Conservation (phyloP, 2,888 invertebrate species). For the Metopia argyrocephala region DNA sequence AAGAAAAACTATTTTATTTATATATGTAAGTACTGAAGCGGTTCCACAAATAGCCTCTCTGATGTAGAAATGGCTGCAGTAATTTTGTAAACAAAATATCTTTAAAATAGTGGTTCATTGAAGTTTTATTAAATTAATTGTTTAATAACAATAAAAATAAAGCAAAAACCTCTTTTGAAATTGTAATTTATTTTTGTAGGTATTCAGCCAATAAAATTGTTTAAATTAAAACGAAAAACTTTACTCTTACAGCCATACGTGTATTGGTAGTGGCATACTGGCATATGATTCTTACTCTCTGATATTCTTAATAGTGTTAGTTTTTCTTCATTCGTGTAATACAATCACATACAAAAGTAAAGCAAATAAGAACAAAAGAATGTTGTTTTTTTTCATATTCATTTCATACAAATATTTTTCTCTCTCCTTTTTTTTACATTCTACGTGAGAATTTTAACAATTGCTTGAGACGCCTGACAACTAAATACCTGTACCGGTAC, state of each 20-base stretch:
- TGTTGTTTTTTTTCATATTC: constrained; percentile 32
- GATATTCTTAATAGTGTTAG: constrained; percentile 20
- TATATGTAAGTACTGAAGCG: too few species aligned
- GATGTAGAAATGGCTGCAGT: too few species aligned
- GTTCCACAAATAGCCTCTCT: too few species aligned
- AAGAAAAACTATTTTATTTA: too few species aligned
- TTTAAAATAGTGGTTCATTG: too few species aligned
- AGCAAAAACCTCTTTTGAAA: too few species aligned
- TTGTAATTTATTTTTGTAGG: neutral
- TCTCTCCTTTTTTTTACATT: constrained; percentile 42
- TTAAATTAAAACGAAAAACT: too few species aligned
- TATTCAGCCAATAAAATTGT: neutral
- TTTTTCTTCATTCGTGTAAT: neutral
- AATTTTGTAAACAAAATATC: too few species aligned
- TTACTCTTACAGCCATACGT: neutral
- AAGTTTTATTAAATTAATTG: too few species aligned
- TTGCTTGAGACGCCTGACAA: constrained; percentile 39
- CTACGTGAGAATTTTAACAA: constrained; percentile 62
- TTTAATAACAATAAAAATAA: too few species aligned
- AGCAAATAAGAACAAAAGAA: neutral
- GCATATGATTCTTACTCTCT: neutral
- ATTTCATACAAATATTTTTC: constrained; percentile 52
- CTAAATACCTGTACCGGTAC: constrained; percentile 17
- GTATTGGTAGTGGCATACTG: neutral
- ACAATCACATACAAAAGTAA: neutral